A percentile compares a stretch with the other conserved stretches of the same genome.
Conservation (phyloP, 2,888 invertebrate species). For the Parnassius orleans region DNA sequence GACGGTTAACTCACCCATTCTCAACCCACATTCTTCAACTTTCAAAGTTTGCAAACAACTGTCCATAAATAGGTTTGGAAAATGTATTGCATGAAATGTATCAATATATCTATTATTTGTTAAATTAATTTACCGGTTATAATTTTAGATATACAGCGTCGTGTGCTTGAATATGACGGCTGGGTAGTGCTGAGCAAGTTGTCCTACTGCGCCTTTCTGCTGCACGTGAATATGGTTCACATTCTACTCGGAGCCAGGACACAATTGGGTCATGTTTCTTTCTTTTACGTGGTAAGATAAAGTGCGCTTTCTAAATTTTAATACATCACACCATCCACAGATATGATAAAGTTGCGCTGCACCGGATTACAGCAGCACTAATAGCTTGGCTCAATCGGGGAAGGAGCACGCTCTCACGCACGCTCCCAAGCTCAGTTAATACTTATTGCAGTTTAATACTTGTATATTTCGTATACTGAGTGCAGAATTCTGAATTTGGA, state of each 20-base stretch:
- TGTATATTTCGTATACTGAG: background rate
- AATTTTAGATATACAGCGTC: background rate
- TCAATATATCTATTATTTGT: background rate
- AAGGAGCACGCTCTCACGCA: background rate
- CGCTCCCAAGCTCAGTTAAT: background rate
- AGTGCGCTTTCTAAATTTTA: background rate
- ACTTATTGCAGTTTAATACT: background rate
- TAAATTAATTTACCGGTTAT: background rate
- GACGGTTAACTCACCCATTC: too few relatives aligned
- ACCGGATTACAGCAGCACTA: too few relatives aligned
- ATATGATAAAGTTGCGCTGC: background rate
- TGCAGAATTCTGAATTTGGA: too few relatives aligned
- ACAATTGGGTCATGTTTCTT: conserved; percentile 26
- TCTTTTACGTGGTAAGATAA: conserved; percentile 21
- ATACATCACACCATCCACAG: background rate
- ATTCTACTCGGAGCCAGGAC: conserved; percentile 22
- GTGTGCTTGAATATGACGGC: conserved; percentile 32
- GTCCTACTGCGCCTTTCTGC: conserved; percentile 32
- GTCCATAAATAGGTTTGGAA: too few relatives aligned
- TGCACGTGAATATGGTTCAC: conserved; percentile 31
- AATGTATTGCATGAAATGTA: background rate
- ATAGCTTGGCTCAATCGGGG: too few relatives aligned
- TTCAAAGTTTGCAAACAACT: too few relatives aligned
- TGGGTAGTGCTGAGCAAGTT: conserved; percentile 31
- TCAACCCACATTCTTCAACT: too few relatives aligned